Base-by-base conservation (phyloP, 2,888 invertebrate genomes). In the Drosophila macrothrix region DNA sequence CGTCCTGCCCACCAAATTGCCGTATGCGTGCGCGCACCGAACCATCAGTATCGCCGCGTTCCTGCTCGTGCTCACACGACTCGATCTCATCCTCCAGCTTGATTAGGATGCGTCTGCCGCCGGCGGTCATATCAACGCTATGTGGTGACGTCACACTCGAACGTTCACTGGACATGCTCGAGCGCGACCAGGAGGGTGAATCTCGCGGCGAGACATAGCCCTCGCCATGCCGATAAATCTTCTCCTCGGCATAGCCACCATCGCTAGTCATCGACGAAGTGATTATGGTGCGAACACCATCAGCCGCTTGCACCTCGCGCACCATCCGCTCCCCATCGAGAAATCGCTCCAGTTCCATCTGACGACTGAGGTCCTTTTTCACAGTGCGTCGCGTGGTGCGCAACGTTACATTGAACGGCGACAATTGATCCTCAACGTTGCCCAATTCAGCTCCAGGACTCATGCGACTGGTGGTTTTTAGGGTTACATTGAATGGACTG, bases 311-410 rank as follows among this genome's bases (percentile, higher is more conserved):
- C 1, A 95, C 92, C 83, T 96, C 95, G 55, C 94, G 93, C n/a
- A 95, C 92, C 41, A 95, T 93, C 95, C 96, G 90, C 91, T 97
- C 96, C 79, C 96, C 96, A 92, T 96, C 96, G 55, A 96, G 95
- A 80, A 95, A 95, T 85, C 95, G 95, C 10, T 84, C 90, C 72
- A 81, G 50, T 72, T 92, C 76, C 90, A 83, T 84, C 76, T 91
- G 69, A 67, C 87, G 56, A 67, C 86, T 73, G 54, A 86, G 61
- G 54, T 80, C 64, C 72, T 74, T 75, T 16, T 80, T 90, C 6
- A 78, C 73, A 9, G 74, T 81, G 16, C 89, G 80, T 16, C 87
- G 75, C n/a, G 83, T 80, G 55, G 83, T 84, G 55, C 92, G 90
- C 41, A 92, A 55, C 3, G 92, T 92, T 5, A 92, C 92, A 79